Base-by-base conservation (phyloP, 2,797 vertebrate genomes). In the Taenioides sp. region DNA sequence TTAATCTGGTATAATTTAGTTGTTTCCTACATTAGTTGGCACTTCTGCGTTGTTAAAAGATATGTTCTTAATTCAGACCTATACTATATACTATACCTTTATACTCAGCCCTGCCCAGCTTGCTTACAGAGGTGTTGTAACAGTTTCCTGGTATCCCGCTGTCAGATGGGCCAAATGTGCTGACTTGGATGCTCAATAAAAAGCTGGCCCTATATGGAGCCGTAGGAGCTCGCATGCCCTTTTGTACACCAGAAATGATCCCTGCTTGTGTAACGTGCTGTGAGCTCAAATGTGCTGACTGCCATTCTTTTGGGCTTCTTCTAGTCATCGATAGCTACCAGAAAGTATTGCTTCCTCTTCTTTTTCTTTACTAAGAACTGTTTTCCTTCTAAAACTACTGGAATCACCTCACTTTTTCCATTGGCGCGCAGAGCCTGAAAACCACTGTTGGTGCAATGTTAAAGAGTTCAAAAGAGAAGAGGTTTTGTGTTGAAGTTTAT, bases 351-450 rank as follows among this genome's bases (percentile, higher is more conserved):
- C 77, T 72, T 72, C 67, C 22, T 57, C 22, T 23, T 47, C 12
- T 47, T 17, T 47, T 47, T 47, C 43, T 74, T 73, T 59, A 82
- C 64, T 79, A 72, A 81, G 75, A 63, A 70, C 6, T 40, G 52
- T 78, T 87, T 81, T 80, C 40, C 68, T 65, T 76, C 78, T 67
- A 73, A 77, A 74, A 50, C 57, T 71, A 67, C 80, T 83, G 85
- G 82, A 89, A 81, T 73, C 49, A 52, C 47, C 68, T 89, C 81
- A 89, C 55, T 62, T 81, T 91, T 91, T 91, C 83, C 87, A 5
- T 63, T 66, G 66, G 79, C 47, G 22, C 75, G 70, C 9, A 3
- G 57, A 61, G 80, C 78, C 79, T 74, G 70, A 76, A 79, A 73
- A 80, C 68, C 80, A 62, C 71, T 55, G 67, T 73, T 22, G 69